Percentiles rank a stretch among this genome's conserved stretches.
Evolutionary conservation across 2,888 invertebrate genomes (phyloP).

Genomic region (Scaptomyza cyrtandrae): DNA sequence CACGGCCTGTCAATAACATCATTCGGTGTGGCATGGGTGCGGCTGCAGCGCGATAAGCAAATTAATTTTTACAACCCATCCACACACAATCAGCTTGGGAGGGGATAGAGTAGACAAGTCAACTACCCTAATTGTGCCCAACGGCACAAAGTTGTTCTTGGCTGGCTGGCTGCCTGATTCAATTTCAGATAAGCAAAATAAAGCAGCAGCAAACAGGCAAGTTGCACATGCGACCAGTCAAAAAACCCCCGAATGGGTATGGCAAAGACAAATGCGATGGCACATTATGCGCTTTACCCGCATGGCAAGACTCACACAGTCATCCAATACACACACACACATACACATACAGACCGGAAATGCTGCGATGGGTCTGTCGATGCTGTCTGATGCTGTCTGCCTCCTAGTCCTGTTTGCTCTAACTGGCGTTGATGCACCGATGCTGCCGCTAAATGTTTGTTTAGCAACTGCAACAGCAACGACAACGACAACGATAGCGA

Average conservation of each 20-base stretch:
- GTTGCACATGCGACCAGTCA: conserved; percentile 63
- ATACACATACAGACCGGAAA: conserved; percentile 56
- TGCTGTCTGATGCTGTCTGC: conserved; percentile 22
- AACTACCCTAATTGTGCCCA: conserved; percentile 75
- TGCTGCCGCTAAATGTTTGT: conserved; percentile 76
- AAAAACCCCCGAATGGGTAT: conserved; percentile 14
- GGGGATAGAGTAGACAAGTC: conserved; percentile 19
- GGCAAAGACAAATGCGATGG: conserved; percentile 76
- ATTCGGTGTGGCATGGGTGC: conserved; percentile 67
- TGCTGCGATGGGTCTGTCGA: conserved; percentile 62
- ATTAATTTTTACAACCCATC: conserved; percentile 70
- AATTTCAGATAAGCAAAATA: conserved; percentile 81
- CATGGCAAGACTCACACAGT: conserved; percentile 62
- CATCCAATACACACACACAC: conserved; percentile 12
- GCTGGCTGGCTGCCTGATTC: conserved; percentile 74
- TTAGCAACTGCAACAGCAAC: conserved; percentile 66
- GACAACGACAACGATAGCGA: conserved; percentile 1
- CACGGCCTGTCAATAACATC: conserved; percentile 72
- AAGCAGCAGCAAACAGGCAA: conserved; percentile 69
- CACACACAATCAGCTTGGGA: not conserved
- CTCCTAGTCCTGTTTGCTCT: conserved; percentile 13
- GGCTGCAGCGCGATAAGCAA: conserved; percentile 78
- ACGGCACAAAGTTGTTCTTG: conserved; percentile 48
- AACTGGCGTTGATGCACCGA: conserved; percentile 75
- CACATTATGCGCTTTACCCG: conserved; percentile 75